phyloP scores from a whole-genome alignment of 92 coral and sea anemone genomes.

The Zoanthus sociatus region DNA sequence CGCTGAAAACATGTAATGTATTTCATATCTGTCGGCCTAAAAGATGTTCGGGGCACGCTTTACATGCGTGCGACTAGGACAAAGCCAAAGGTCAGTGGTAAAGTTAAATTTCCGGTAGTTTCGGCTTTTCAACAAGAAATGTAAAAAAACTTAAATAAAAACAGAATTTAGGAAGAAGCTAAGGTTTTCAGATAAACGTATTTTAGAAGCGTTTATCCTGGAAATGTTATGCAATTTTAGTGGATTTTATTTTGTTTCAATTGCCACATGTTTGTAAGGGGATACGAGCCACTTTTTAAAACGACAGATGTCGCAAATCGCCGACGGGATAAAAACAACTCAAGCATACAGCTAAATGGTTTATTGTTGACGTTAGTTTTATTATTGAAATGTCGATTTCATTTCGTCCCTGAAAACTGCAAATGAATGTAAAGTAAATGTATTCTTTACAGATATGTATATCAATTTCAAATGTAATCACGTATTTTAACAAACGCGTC shows the following conservation, averaged over 20 bases:
- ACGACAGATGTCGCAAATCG: conserved; percentile 41
- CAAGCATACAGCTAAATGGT: conserved; percentile 14
- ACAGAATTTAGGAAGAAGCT: not conserved
- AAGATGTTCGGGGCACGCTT: not conserved
- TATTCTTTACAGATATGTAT: not conserved
- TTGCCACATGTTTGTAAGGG: conserved; percentile 34
- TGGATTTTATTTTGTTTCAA: not conserved
- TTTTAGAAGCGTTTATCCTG: not conserved
- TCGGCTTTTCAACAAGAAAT: not conserved
- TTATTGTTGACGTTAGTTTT: conserved; percentile 21
- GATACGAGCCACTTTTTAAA: conserved; percentile 11
- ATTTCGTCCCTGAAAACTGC: not conserved
- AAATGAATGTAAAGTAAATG: not conserved
- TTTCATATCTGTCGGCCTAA: not conserved
- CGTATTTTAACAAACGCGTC: not conserved
- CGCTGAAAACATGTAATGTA: not conserved
- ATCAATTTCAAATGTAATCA: not conserved
- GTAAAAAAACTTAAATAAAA: not conserved
- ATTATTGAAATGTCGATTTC: conserved; percentile 2
- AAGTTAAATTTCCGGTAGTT: not conserved
- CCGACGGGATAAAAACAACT: conserved; percentile 26
- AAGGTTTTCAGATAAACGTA: not conserved
- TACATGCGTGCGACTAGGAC: not conserved
- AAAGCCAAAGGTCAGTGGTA: not conserved
- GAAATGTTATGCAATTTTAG: not conserved